Conservation (phyloP, 2,113 vertebrate genomes). For the Carassius auratus region DNA sequence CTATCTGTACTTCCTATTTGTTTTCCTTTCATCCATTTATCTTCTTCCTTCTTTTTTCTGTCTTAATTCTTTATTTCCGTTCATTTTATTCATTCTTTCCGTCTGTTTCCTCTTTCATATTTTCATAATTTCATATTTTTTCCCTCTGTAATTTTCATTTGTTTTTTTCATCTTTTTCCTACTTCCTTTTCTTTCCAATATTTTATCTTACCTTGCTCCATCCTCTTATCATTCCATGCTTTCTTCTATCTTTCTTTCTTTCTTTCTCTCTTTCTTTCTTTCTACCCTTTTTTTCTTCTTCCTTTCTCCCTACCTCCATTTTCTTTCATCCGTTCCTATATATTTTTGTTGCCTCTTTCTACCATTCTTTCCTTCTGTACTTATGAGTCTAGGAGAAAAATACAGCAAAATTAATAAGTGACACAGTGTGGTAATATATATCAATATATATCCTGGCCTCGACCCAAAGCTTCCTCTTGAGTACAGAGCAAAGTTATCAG, state of each 20-base stretch:
- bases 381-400: neutral
- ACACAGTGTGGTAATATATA: neutral
- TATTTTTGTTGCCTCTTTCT: neutral
- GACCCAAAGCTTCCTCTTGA: conserved; percentile 66
- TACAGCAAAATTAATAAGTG: neutral
- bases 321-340: neutral
- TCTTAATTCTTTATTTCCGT: neutral
- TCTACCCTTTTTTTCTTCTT: neutral
- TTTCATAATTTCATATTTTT: neutral
- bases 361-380: neutral
- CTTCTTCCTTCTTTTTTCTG: neutral
- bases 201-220: neutral
- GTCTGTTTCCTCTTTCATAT: neutral
- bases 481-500: conserved; percentile 74
- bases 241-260: neutral
- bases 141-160: neutral
- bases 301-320: neutral
- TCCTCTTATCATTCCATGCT: neutral
- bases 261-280: neutral
- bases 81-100: neutral
- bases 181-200: neutral
- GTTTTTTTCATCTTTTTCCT: conserved; percentile 21
- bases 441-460: conserved; percentile 42
- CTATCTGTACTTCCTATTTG: neutral
- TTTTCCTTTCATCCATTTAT: neutral